phyloP scores from a whole-genome alignment of 2,888 invertebrate species.

The Volucella zonaria region DNA sequence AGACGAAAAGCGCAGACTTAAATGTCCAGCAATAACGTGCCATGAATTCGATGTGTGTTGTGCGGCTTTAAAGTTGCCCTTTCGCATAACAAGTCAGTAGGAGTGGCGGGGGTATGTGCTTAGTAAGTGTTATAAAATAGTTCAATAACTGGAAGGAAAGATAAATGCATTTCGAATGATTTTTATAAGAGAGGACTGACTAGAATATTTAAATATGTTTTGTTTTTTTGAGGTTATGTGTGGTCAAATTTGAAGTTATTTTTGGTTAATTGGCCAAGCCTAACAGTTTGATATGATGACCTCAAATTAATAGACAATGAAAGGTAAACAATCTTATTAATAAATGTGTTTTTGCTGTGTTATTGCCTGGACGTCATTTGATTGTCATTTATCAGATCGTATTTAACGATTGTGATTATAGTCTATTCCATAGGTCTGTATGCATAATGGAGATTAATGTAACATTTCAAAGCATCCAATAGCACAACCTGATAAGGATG shows the following conservation, averaged over 20 bases:
- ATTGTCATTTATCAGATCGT: no score
- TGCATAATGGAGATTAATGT: no score
- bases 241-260: background rate
- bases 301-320: background rate
- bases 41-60: constrained; percentile 19
- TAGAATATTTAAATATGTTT: constrained; percentile 39
- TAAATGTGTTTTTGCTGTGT: no score
- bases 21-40: constrained; percentile 38
- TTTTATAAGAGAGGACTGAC: constrained; percentile 5
- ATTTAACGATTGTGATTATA: no score
- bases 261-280: background rate
- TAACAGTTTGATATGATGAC: constrained; percentile 1
- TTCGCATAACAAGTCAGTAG: constrained; percentile 38
- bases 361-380: no score
- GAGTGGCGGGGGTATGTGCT: constrained; percentile 12
- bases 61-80: constrained; percentile 14
- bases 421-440: no score
- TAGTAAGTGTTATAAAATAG: constrained; percentile 62
- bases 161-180: constrained; percentile 32
- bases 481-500: no score
- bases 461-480: no score
- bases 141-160: constrained; percentile 53
- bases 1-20: constrained; percentile 26
- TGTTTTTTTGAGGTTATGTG: background rate
- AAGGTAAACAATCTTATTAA: background rate